Conservation (phyloP, 2,888 invertebrate genomes). For the Microplitis manilae region DNA sequence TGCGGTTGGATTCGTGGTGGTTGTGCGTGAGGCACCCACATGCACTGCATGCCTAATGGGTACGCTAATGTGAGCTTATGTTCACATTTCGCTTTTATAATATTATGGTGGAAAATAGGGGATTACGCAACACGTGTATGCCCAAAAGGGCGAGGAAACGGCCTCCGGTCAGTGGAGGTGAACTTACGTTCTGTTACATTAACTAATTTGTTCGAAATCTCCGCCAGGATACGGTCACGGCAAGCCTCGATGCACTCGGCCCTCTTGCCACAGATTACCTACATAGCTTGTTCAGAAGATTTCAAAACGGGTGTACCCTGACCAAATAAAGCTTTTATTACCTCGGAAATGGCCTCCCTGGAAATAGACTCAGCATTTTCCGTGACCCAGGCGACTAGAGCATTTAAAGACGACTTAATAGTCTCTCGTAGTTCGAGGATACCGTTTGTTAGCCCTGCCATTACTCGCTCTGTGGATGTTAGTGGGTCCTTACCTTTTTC, state of each 20-base stretch:
- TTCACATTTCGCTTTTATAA: too few relatives aligned
- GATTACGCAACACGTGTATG: too few relatives aligned
- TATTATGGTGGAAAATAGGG: too few relatives aligned
- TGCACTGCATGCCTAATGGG: too few relatives aligned
- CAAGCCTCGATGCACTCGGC: constrained; percentile 44
- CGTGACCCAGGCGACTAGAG: constrained; percentile 38
- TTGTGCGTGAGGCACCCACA: too few relatives aligned
- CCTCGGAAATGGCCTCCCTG: constrained; percentile 28
- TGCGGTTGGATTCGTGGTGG: too few relatives aligned
- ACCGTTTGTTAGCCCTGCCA: constrained; percentile 37
- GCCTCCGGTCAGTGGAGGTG: too few relatives aligned
- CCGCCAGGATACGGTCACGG: constrained; percentile 38
- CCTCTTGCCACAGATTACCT: constrained; percentile 49
- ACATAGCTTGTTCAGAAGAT: constrained; percentile 43
- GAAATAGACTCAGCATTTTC: neutral
- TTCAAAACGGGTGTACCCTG: constrained; percentile 37
- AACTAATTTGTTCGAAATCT: constrained; percentile 43
- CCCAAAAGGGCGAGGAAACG: too few relatives aligned
- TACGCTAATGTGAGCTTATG: too few relatives aligned
- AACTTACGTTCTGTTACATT: too few relatives aligned
- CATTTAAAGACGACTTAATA: constrained; percentile 17
- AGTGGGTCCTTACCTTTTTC: constrained; percentile 35
- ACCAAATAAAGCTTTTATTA: constrained; percentile 32
- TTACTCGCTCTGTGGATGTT: constrained; percentile 29
- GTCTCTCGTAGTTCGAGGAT: constrained; percentile 36